These are phyloP conservation scores for Ariolimax columbianus DNA, from an alignment of 2,888 invertebrate species.

Conservation along the genomic window DNA sequence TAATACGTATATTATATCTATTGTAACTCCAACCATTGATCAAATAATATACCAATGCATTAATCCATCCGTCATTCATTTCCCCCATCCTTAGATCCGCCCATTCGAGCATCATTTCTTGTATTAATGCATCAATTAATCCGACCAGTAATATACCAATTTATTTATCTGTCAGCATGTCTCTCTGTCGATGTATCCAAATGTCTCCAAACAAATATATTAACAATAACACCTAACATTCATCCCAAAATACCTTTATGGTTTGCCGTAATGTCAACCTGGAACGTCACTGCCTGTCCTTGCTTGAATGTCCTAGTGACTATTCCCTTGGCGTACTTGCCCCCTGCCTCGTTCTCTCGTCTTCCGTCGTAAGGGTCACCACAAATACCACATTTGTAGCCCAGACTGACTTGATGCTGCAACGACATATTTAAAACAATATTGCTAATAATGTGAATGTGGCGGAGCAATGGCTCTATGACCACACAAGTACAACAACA, in stretches of 20 bases:
- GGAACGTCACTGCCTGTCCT: constrained; percentile 54
- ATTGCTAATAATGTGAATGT: too few species aligned
- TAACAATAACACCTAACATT: background rate
- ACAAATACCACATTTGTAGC: constrained; percentile 87
- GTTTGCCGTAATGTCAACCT: constrained; percentile 57
- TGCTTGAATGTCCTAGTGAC: constrained; percentile 51
- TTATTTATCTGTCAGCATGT: background rate
- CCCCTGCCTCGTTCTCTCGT: constrained; percentile 70
- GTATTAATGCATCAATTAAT: too few species aligned
- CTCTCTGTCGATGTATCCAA: background rate
- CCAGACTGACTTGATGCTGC: constrained; percentile 10
- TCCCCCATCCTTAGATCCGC: too few species aligned
- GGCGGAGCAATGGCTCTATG: too few species aligned
- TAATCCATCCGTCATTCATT: too few species aligned
- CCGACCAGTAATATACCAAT: too few species aligned
- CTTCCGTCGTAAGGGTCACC: constrained; percentile 86
- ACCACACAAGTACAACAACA: too few species aligned
- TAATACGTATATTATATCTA: too few species aligned
- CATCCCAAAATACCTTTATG: constrained; percentile 41
- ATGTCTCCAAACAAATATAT: background rate
- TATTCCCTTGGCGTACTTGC: constrained; percentile 59
- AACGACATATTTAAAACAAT: too few species aligned
- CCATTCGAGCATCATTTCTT: too few species aligned
- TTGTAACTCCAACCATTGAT: too few species aligned
- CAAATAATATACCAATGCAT: too few species aligned